Evolutionary conservation across 2,797 vertebrate species (phyloP), one percentile per base, ranked within the genome.

Genomic region (Nyctalus aviator): DNA sequence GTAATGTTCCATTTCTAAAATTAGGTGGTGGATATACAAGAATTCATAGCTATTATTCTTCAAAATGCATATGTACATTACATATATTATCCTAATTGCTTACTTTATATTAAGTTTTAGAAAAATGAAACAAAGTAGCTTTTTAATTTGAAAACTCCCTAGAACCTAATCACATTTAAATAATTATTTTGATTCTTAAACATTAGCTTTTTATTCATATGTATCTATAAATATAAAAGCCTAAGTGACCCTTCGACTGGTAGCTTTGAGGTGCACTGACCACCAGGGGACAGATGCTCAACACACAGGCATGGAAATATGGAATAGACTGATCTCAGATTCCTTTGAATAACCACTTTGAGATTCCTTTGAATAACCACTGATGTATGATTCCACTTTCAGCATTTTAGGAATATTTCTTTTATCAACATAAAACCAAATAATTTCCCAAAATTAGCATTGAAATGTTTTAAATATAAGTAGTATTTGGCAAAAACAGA

Each of bases 1-100:
- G 8, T 82, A 94, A 93, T 53, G 35, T 59, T 83, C 32, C 81
- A 50, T 41, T 95, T 87, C 83, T 93, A 95, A 91, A 94, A 84
- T 23, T 94, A 23, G 57, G 41, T 79, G 50, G 46, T 83, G 2
- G n/a, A 55, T 50, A n/a, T n/a, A 86, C 30, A 78, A 92, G 62
- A 68, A 15, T n/a, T 64, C 30, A 64, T 64, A 64, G 30, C 76
- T 25, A 55, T 79, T 79, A 2, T 71, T 92, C 48, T 92, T 48
- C 69, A 79, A 94, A 88, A 73, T 88, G 35, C 55, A 25, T 18
- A 41, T n/a, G 21, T 46, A 86, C 35, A 57, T 57, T 87, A 64
- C 21, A 62, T 69, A 85, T 62, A 76, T 55, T 69, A 30, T 89
- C 11, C 57, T 89, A 91, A 82, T 8, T 75, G 23, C 53, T 44